Evolutionary conservation across 2,888 invertebrate genomes (phyloP).

Genomic region (Nycteola revayana): DNA sequence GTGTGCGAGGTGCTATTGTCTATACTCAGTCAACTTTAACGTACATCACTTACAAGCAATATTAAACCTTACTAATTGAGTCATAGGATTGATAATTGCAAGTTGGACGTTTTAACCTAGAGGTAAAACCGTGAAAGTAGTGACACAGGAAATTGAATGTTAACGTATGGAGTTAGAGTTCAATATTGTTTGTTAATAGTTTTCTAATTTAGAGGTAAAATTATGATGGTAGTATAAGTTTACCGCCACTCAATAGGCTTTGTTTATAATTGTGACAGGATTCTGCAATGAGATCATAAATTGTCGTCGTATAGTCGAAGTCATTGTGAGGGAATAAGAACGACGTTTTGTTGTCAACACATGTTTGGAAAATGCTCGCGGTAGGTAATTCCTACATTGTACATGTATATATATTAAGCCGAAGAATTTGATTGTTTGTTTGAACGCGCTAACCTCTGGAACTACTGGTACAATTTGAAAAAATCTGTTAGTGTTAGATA

Average conservation of each 20-base stretch:
- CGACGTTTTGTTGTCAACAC: too few relatives aligned
- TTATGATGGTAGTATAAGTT: constrained; percentile 43
- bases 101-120: not conserved
- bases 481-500: too few relatives aligned
- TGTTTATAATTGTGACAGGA: constrained; percentile 25
- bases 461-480: too few relatives aligned
- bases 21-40: constrained; percentile 26
- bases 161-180: not conserved
- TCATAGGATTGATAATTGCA: constrained; percentile 1
- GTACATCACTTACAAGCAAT: not conserved
- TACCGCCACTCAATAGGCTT: constrained; percentile 36
- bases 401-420: too few relatives aligned
- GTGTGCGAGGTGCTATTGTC: constrained; percentile 54
- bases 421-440: too few relatives aligned
- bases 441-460: too few relatives aligned
- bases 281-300: constrained; percentile 10
- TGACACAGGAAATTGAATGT: constrained; percentile 11
- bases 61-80: constrained; percentile 7
- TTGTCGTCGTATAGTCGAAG: constrained; percentile 2
- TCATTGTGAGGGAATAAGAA: not conserved
- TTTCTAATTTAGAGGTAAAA: constrained; percentile 10
- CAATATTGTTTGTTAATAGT: not conserved
- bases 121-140: constrained; percentile 36
- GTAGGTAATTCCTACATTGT: too few relatives aligned
- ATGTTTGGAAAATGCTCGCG: too few relatives aligned